A percentile compares a stretch with the other conserved stretches of the same genome.
Conservation (phyloP, 2,113 vertebrate genomes). For the Thalassarche chlororhynchos region DNA sequence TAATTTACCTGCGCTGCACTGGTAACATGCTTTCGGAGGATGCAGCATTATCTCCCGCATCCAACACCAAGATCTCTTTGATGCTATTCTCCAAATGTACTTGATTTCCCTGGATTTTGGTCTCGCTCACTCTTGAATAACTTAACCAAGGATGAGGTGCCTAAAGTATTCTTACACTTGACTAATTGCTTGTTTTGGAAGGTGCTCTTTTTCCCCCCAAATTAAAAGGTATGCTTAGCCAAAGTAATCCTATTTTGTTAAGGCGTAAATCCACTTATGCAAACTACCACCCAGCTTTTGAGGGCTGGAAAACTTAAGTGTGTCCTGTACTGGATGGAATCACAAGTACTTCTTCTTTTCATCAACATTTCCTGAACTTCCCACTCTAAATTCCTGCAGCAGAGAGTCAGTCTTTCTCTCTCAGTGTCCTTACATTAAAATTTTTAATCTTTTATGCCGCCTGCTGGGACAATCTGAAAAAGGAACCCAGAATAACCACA, state of each 20-base stretch:
- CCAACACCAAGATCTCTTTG: background rate
- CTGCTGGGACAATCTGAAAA: background rate
- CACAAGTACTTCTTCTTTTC: background rate
- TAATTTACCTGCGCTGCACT: background rate
- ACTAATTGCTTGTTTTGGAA: background rate
- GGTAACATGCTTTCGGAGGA: background rate
- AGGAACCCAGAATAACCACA: background rate
- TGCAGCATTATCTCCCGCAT: background rate
- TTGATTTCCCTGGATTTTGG: background rate
- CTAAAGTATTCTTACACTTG: accelerated
- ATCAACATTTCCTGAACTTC: background rate
- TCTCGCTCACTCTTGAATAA: background rate
- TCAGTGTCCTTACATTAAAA: background rate
- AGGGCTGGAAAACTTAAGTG: background rate
- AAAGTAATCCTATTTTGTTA: background rate
- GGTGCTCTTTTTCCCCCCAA: background rate
- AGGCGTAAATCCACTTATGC: background rate
- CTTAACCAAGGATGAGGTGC: background rate
- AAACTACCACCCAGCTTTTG: background rate
- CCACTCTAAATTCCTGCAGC: background rate
- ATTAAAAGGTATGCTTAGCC: background rate
- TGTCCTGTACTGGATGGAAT: background rate
- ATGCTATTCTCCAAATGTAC: background rate
- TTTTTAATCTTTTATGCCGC: background rate
- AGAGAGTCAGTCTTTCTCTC: background rate